Conservation (phyloP, 1,140 invertebrate species). For the Lepidurus apus region DNA sequence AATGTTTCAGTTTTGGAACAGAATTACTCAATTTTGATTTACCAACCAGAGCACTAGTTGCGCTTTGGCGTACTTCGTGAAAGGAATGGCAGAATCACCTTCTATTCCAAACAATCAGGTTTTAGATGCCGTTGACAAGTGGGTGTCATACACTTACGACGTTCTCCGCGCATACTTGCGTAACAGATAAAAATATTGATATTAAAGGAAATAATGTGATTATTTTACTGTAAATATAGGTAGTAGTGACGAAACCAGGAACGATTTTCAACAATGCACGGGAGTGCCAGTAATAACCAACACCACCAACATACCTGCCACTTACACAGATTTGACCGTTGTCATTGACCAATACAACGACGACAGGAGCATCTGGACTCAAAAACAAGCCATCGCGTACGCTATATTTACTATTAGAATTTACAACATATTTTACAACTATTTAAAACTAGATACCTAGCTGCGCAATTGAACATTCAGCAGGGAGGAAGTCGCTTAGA, state of each 20-base stretch:
- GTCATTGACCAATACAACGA: constrained; percentile 32
- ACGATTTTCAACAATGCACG: constrained; percentile 1
- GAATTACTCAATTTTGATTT: constrained; percentile 27
- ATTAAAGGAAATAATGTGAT: not conserved
- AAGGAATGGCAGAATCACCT: constrained; percentile 25
- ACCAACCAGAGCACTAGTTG: constrained; percentile 36
- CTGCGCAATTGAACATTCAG: constrained; percentile 28
- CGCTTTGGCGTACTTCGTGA: constrained; percentile 12
- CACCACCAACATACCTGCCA: not conserved
- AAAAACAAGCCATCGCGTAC: constrained; percentile 32
- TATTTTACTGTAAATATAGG: not conserved
- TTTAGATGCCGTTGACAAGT: not conserved
- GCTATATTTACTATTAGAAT: not conserved
- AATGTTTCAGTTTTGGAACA: constrained; percentile 53
- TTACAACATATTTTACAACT: not conserved
- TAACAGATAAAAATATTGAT: not conserved
- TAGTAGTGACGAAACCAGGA: not conserved
- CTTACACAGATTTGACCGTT: constrained; percentile 29
- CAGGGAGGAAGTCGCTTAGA: constrained; percentile 30
- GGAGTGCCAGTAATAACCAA: not conserved
- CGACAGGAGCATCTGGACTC: not conserved
- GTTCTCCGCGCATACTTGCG: not conserved
- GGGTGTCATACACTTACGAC: constrained; percentile 3
- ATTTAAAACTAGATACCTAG: not conserved
- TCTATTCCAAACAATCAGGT: not conserved